A percentile compares a stretch with the other conserved stretches of the same genome.
Evolutionary conservation across 2,888 invertebrate species (phyloP).

Genomic region (Cordilura impudica): DNA sequence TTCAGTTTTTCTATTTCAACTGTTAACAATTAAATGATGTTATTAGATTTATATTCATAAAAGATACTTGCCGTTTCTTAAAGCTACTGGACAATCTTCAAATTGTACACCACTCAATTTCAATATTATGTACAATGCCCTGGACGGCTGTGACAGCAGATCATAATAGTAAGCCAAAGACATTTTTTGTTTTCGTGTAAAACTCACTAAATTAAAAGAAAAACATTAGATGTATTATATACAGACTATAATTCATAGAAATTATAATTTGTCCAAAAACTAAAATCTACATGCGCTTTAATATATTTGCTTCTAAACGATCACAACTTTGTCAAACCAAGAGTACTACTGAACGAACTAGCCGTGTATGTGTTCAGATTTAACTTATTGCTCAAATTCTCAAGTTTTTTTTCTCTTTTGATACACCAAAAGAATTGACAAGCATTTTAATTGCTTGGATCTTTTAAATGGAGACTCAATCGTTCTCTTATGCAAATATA

Average conservation of each 20-base stretch:
- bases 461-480: not conserved
- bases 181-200: conserved; percentile 65
- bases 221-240: not conserved
- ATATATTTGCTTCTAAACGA: conserved; percentile 19
- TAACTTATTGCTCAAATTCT: not conserved
- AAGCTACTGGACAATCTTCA: conserved; percentile 81
- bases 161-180: conserved; percentile 83
- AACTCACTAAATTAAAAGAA: conserved; percentile 33
- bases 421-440: too few relatives aligned
- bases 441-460: too few relatives aligned
- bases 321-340: conserved; percentile 35
- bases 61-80: conserved; percentile 81
- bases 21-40: too few relatives aligned
- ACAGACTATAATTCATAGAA: not conserved
- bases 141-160: conserved; percentile 87
- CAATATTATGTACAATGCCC: conserved; percentile 85
- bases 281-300: too few relatives aligned
- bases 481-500: not conserved
- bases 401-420: not conserved
- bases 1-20: too few relatives aligned
- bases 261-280: too few relatives aligned
- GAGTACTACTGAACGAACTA: conserved; percentile 32
- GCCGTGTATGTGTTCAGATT: not conserved
- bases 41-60: conserved; percentile 25
- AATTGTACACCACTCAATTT: conserved; percentile 83